Percentiles rank a stretch among this genome's conserved stretches.
These are phyloP conservation scores for Echinarachnius parma DNA, from an alignment of 53 echinoderm and acorn worm genomes.

Conservation along the genomic window DNA sequence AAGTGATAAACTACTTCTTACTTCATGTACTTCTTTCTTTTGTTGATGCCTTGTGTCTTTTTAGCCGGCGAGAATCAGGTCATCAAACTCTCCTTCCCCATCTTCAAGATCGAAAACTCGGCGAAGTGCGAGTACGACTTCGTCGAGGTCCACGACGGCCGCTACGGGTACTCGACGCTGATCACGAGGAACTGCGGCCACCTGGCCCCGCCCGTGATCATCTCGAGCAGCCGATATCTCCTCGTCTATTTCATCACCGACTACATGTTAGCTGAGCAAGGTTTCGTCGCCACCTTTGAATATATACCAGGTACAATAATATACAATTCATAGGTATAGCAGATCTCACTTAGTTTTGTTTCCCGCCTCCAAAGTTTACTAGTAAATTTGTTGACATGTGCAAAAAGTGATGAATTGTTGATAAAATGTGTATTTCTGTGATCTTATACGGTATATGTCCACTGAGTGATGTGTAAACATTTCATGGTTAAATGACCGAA, in stretches of 20 bases:
- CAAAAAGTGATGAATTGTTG: too few relatives aligned
- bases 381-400: neutral
- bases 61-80: constrained; percentile 69
- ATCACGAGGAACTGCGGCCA: constrained; percentile 60
- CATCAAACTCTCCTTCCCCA: constrained; percentile 54
- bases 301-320: constrained; percentile 59
- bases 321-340: too few relatives aligned
- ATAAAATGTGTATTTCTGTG: too few relatives aligned
- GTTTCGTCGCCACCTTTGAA: constrained; percentile 52
- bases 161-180: constrained; percentile 75
- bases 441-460: too few relatives aligned
- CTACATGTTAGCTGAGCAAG: constrained; percentile 49
- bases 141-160: constrained; percentile 75
- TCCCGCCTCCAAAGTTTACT: neutral
- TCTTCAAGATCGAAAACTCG: constrained; percentile 63
- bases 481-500: neutral
- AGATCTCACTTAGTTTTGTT: too few relatives aligned
- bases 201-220: constrained; percentile 43
- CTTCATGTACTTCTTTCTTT: too few relatives aligned
- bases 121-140: constrained; percentile 64
- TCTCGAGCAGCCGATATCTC: constrained; percentile 64
- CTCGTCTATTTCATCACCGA: constrained; percentile 61
- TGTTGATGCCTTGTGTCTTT: too few relatives aligned
- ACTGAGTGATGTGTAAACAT: neutral
- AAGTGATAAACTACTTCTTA: too few relatives aligned